These are phyloP conservation scores for Pyrocephalus nanus DNA, from an alignment of 2,797 vertebrate genomes.

Conservation along the genomic window DNA sequence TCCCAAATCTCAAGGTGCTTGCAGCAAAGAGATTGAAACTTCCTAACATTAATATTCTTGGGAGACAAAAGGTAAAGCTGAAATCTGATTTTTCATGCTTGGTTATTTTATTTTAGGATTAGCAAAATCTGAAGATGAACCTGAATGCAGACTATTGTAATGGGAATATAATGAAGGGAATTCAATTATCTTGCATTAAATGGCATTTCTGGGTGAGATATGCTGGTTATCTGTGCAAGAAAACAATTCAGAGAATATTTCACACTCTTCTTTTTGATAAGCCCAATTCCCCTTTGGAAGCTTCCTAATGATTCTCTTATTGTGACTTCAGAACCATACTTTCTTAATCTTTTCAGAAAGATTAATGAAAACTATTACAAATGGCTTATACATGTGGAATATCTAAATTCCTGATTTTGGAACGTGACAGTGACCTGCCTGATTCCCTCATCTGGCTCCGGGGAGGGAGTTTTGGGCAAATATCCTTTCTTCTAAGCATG, in stretches of 20 bases:
- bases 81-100: background rate
- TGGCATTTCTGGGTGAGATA: background rate
- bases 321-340: background rate
- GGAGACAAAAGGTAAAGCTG: background rate
- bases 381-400: background rate
- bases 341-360: background rate
- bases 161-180: background rate
- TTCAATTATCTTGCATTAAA: background rate
- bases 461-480: background rate
- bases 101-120: background rate
- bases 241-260: background rate
- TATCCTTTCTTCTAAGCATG: background rate
- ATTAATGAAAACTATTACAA: background rate
- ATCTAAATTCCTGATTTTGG: background rate
- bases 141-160: background rate
- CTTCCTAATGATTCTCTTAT: background rate
- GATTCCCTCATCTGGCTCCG: background rate
- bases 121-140: background rate
- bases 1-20: background rate
- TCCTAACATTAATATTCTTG: background rate
- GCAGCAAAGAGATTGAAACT: background rate
- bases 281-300: background rate
- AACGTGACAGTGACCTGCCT: fast-evolving
- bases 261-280: background rate
- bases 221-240: background rate